Base-by-base conservation (phyloP, 2,888 invertebrate species). In the Acanthococcus lagerstroemiae region DNA sequence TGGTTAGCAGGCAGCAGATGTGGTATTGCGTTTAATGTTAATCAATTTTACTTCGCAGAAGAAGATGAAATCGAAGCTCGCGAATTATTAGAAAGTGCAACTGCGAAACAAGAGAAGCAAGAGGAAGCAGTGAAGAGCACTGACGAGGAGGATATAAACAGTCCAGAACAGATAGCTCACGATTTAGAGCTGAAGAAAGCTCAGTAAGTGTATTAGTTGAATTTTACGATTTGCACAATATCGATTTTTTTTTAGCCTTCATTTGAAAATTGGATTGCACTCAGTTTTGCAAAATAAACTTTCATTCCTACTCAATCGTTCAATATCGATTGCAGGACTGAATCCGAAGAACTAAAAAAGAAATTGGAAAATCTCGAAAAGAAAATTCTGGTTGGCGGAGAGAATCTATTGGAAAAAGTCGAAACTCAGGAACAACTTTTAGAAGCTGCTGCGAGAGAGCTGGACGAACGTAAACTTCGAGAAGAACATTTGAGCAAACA, bases 341-440 rank as follows among this genome's bases (percentile, higher is more conserved):
- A 73, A 67, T 70, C 71, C 19, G 70, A 70, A 68, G 71, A 70
- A 54, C 63, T 73, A 44, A 72, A 72, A 67, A 86, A 89, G 68
- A 95, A 95, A 74, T 83, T 99, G 66, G 83, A 86, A 69, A 87
- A 88, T 6, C 82, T 99, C 57, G 95, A 97, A 76, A 92, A 91
- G 70, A 96, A 95, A 77, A 94, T 99, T 65, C 82, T 99, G 22
- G 92, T 97, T 0, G 99, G 99, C 0, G 99, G 99, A 0, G 97
- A 96, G 79, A 99, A 99, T 79, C 81, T 99, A 6, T 80, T 99
- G 69, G 97, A 97, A 76, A 96, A 96, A 76, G 95, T 95, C 0
- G 93, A 96, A 74, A 86, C 90, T 0, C 97, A 99, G 76, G 88
- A 95, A 66, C 81, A 85, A 67, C 80, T 97, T 65, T 80, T 99